phyloP scores from a whole-genome alignment of 2,113 vertebrate species.

The Octodon degus region DNA sequence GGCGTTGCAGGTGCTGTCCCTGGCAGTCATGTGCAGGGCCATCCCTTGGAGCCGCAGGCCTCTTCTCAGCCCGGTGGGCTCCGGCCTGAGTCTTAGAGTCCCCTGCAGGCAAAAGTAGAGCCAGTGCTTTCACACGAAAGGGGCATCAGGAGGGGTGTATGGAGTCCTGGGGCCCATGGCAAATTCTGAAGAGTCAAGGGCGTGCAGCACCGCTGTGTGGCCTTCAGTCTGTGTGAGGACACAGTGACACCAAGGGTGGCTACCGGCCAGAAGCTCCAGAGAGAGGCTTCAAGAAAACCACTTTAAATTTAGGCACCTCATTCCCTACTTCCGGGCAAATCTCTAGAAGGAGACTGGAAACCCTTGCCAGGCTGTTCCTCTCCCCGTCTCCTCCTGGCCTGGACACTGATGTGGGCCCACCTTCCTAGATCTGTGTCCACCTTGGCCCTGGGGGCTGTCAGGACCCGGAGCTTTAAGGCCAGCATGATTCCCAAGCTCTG shows the following conservation, averaged over 20 bases:
- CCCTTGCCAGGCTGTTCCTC: neutral
- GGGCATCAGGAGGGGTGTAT: accelerated
- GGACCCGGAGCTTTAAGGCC: neutral
- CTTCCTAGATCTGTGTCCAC: neutral
- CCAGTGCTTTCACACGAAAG: accelerated
- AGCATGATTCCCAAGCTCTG: neutral
- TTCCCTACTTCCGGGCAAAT: neutral
- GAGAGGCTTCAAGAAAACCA: accelerated
- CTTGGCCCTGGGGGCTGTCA: neutral
- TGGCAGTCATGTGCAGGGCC: accelerated
- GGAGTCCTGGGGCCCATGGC: neutral
- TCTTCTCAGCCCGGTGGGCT: neutral
- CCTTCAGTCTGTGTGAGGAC: neutral
- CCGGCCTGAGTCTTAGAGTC: neutral
- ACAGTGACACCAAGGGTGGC: neutral
- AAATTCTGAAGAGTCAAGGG: neutral
- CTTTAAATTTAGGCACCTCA: neutral
- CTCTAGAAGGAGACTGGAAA: neutral
- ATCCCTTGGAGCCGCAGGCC: accelerated
- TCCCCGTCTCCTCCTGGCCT: neutral
- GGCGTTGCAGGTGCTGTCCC: accelerated
- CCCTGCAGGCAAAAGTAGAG: slow-evolving; percentile 12
- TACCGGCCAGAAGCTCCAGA: neutral
- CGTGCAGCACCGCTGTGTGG: neutral
- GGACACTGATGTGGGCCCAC: neutral